Evolutionary conservation across 2,888 invertebrate species (phyloP), one percentile per base, ranked within the genome.

Genomic region (Rugalucina vietnamica): DNA sequence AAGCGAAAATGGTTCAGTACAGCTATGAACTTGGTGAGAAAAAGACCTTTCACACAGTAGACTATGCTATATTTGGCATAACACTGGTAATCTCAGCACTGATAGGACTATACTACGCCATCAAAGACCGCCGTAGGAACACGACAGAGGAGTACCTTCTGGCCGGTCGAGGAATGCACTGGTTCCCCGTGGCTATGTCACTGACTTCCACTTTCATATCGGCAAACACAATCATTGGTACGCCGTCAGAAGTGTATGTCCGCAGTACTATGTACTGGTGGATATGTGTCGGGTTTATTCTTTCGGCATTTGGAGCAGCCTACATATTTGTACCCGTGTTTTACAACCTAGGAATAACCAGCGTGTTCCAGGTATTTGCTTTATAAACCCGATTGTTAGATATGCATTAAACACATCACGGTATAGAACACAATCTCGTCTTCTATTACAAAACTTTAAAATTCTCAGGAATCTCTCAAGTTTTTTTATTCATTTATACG

Each of bases 141-240:
- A 89, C 87, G 27, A 86, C 88, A 18, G 77, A 89, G 34, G 91
- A 91, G 54, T 92, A 90, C 72, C 84, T 92, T 1, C 79, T 93
- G 84, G 93, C 91, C 8, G 91, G 91, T 39, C 77, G 91, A 8
- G 80, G 87, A 27, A 91, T 93, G 91, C 77, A 82, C 2, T 82
- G 89, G 1, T 36, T 87, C n/a, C 93, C 93, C 0, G 91, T 93
- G 27, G 76, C 92, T 0, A 76, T 93, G 77, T 93, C 93, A 18
- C 76, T 93, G 21, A 80, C 93, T n/a, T 92, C 93, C 29, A 91
- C 90, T 76, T 93, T 93, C 82, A 93, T 93, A 84, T 92, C 92
- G 5, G 93, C 93, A 60, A 92, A 93, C 43, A 93, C 93, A 0
- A 76, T 93, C 32, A 88, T 93, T 3, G 92, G 92, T 0, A 91